These are phyloP conservation scores for Enteromius argenteus DNA, from an alignment of 2,797 vertebrate species.

Conservation along the genomic window DNA sequence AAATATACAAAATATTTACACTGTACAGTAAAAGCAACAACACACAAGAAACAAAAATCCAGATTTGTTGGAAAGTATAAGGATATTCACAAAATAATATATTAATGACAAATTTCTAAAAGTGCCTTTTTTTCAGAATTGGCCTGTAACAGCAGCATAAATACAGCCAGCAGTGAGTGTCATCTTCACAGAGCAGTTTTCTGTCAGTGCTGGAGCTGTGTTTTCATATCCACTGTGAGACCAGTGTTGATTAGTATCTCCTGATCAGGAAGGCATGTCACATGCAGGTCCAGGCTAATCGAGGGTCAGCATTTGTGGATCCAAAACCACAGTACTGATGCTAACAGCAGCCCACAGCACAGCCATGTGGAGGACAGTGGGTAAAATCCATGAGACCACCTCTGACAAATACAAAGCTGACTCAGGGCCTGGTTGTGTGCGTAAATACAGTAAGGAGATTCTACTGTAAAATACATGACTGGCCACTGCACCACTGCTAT, in stretches of 20 bases:
- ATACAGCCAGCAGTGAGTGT: neutral
- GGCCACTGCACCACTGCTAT: neutral
- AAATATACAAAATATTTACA: neutral
- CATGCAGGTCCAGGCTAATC: constrained; percentile 26
- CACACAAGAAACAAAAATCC: neutral
- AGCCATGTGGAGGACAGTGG: constrained; percentile 63
- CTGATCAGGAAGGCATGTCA: neutral
- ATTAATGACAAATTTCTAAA: neutral
- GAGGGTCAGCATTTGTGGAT: constrained; percentile 35
- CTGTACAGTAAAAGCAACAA: neutral
- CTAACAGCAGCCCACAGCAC: constrained; percentile 63
- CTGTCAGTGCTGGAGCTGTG: neutral
- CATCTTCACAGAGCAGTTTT: neutral
- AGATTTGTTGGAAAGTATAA: neutral
- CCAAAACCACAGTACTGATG: constrained; percentile 22
- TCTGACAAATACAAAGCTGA: constrained; percentile 24
- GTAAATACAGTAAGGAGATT: neutral
- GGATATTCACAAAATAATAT: too few species aligned
- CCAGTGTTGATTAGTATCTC: neutral
- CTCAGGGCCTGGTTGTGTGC: neutral
- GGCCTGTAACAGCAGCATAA: neutral
- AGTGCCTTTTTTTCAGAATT: neutral
- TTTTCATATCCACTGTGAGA: neutral
- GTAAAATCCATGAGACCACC: constrained; percentile 50
- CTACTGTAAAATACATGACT: neutral